Evolutionary conservation across 2,797 vertebrate species (phyloP).

Genomic region (Philypnodon macrostomus): DNA sequence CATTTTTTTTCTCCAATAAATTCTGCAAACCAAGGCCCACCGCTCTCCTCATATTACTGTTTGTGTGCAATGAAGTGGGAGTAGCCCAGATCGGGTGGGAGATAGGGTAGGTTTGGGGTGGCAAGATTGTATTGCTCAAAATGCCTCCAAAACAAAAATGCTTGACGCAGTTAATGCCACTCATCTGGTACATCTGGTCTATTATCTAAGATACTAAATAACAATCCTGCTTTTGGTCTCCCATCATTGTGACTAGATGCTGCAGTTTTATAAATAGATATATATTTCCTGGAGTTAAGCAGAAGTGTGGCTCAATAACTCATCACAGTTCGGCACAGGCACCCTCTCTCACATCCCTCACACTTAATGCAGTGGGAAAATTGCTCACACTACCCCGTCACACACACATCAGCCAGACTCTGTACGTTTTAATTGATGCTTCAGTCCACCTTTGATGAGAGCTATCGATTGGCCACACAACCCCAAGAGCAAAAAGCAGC

Average conservation of each 20-base stretch:
- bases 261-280: no score
- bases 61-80: no score
- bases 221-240: no score
- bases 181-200: constrained; percentile 31
- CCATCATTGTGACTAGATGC: no score
- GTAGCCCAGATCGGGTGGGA: no score
- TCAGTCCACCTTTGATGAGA: constrained; percentile 67
- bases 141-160: not conserved
- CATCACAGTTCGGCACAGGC: constrained; percentile 46
- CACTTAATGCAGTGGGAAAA: constrained; percentile 59
- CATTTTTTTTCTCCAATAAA: no score
- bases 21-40: no score
- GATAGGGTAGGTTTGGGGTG: no score
- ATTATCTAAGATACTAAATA: no score
- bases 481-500: constrained; percentile 42
- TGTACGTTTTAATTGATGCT: constrained; percentile 71
- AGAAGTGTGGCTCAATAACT: constrained; percentile 59
- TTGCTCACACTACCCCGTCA: constrained; percentile 39
- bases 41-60: no score
- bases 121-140: no score
- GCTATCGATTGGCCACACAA: constrained; percentile 67
- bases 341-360: constrained; percentile 29
- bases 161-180: constrained; percentile 18
- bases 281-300: no score
- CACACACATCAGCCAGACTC: constrained; percentile 31